Base-by-base conservation (phyloP, 2,113 vertebrate species). In the Ptilorrhoa leucosticta region DNA sequence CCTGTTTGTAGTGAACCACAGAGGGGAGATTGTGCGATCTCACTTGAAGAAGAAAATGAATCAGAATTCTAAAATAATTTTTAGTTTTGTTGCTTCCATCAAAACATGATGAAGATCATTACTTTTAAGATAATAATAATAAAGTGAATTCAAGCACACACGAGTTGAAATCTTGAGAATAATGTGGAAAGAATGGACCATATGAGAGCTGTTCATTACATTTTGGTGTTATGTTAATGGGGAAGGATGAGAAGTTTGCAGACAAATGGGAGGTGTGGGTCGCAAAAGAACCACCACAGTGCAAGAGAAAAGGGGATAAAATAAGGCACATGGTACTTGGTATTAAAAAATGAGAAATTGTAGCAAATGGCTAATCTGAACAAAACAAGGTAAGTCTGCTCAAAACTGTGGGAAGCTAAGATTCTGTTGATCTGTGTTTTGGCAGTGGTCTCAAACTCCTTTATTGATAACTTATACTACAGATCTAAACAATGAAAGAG, bases 221-320 rank as follows among this genome's bases (percentile, higher is more conserved):
- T 37, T 80, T 77, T 80, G 11, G 11, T 54, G 28, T 54, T 53
- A 44, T 11, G 10, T 48, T 71, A 68, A 51, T 40, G 22, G 16
- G 1, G 22, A 82, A 78, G 22, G 11, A 70, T 47, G 11, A 75
- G 24, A 84, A 44, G 3, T 71, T 81, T 89, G 9, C n/a, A 63
- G 44, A 84, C 6, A 40, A 68, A 68, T 60, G 7, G 9, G 37
- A 72, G 9, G 6, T 10, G 2, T 19, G 57, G 9, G 13, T 65
- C 11, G 16, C 15, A 6, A 31, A 75, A 65, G n/a, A 56, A 7
- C 1, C 1, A 53, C 2, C 1, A 12, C 6, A 35, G 5, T 39
- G 15, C 3, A 44, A 11, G 8, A 10, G 6, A 44, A 64, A 79
- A 64, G 6, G 4, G 11, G 5, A 8, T 48, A 20, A 91, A 87